phyloP scores from a whole-genome alignment of 2,888 invertebrate species.

The Philhelius pedissequus region DNA sequence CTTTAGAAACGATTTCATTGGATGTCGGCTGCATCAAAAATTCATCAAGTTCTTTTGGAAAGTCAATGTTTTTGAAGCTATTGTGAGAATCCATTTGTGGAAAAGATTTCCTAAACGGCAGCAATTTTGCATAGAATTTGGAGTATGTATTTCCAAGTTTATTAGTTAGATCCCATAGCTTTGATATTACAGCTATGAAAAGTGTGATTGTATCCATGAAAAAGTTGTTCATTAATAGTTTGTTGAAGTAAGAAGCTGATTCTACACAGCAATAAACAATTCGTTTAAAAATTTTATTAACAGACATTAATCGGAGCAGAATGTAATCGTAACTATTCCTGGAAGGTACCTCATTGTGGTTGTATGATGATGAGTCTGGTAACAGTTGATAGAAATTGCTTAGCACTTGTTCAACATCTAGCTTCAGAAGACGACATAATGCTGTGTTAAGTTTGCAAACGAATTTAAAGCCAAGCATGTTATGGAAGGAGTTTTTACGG shows the following conservation, averaged over 20 bases:
- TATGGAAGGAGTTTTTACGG: constrained; percentile 75
- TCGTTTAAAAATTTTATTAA: constrained; percentile 73
- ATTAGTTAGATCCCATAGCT: constrained; percentile 71
- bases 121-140: constrained; percentile 71
- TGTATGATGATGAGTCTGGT: constrained; percentile 72
- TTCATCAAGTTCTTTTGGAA: constrained; percentile 70
- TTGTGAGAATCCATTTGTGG: constrained; percentile 71
- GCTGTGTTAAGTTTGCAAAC: constrained; percentile 75
- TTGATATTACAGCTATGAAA: constrained; percentile 74
- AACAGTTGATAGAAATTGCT: constrained; percentile 73
- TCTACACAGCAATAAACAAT: constrained; percentile 73
- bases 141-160: constrained; percentile 70
- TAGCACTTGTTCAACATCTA: constrained; percentile 73
- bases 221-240: constrained; percentile 73
- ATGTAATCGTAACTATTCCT: constrained; percentile 73
- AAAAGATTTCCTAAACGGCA: constrained; percentile 70
- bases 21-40: background rate
- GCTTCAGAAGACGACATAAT: constrained; percentile 74
- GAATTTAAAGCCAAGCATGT: constrained; percentile 74
- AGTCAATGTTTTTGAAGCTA: constrained; percentile 57
- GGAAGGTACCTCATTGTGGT: constrained; percentile 72
- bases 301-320: constrained; percentile 72
- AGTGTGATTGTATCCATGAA: constrained; percentile 75
- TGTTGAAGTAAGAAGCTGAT: constrained; percentile 73
- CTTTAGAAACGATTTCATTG: constrained; percentile 60